Conservation (phyloP, 2,797 vertebrate genomes). For the Peromyscus attwateri region DNA sequence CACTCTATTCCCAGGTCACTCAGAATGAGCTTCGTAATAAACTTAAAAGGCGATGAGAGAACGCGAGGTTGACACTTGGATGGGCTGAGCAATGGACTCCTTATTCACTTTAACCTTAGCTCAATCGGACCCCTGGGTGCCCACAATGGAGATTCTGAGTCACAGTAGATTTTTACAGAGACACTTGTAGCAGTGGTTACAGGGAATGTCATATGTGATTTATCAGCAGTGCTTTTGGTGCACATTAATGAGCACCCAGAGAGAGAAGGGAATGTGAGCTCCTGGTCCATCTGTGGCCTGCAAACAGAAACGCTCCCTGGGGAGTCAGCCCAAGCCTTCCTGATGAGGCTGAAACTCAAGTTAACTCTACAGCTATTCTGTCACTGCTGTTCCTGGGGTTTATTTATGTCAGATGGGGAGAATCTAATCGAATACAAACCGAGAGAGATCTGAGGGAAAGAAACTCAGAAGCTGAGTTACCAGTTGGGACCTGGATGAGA, state of each 20-base stretch:
- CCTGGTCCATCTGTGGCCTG: slow-evolving; percentile 42
- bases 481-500: slow-evolving; percentile 78
- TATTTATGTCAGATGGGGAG: slow-evolving; percentile 79
- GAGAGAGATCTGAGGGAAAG: slow-evolving; percentile 81
- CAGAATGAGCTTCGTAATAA: slow-evolving; percentile 75
- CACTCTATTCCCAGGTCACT: slow-evolving; percentile 63
- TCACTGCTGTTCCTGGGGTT: slow-evolving; percentile 75
- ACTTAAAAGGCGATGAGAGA: slow-evolving; percentile 79
- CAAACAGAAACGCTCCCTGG: slow-evolving; percentile 54
- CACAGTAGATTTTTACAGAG: slow-evolving; percentile 80
- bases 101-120: slow-evolving; percentile 74
- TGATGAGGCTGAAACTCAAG: slow-evolving; percentile 78
- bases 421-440: slow-evolving; percentile 80
- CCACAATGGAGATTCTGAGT: slow-evolving; percentile 72
- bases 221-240: slow-evolving; percentile 80
- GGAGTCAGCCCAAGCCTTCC: slow-evolving; percentile 72
- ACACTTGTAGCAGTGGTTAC: slow-evolving; percentile 76
- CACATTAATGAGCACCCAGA: slow-evolving; percentile 74
- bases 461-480: slow-evolving; percentile 78
- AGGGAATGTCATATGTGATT: slow-evolving; percentile 77
- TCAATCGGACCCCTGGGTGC: slow-evolving; percentile 71
- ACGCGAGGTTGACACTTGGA: slow-evolving; percentile 72
- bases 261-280: slow-evolving; percentile 68
- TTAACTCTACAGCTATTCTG: slow-evolving; percentile 57
- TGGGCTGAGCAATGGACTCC: slow-evolving; percentile 76